A percentile compares a stretch with the other conserved stretches of the same genome.
These are phyloP conservation scores for Diaperis boleti DNA, from an alignment of 2,888 invertebrate species.

Conservation along the genomic window DNA sequence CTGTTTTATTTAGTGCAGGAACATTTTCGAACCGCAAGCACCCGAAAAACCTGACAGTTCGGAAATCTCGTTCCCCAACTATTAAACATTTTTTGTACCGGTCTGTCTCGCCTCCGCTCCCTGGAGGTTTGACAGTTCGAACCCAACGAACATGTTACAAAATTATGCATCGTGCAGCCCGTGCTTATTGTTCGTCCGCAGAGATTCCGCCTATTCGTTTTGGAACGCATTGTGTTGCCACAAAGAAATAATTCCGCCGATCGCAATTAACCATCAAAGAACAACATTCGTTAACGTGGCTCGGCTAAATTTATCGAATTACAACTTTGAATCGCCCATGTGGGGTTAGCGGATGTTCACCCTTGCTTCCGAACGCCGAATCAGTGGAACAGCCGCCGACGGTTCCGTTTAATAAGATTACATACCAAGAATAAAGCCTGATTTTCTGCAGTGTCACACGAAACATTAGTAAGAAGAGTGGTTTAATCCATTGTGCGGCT, in stretches of 20 bases:
- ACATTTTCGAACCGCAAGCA: too few species aligned
- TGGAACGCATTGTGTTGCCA: background rate
- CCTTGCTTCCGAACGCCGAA: constrained; percentile 47
- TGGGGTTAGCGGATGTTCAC: constrained; percentile 34
- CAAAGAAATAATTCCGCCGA: background rate
- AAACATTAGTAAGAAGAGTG: constrained; percentile 46
- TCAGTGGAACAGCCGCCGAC: constrained; percentile 47
- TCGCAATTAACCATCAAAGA: constrained; percentile 39
- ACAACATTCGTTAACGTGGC: constrained; percentile 37
- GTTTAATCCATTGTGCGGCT: constrained; percentile 42
- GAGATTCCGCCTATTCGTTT: background rate
- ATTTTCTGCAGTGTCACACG: constrained; percentile 55
- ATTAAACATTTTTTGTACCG: too few species aligned
- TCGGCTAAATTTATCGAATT: constrained; percentile 40
- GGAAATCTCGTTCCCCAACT: too few species aligned
- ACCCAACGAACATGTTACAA: too few species aligned
- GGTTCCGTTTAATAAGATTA: constrained; percentile 54
- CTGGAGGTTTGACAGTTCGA: too few species aligned
- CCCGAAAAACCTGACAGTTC: too few species aligned
- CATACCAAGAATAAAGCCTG: constrained; percentile 53
- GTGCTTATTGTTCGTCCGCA: background rate
- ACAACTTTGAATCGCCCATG: constrained; percentile 36
- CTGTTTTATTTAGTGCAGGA: too few species aligned
- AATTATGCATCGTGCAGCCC: too few species aligned
- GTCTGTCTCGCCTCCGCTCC: too few species aligned